These are phyloP conservation scores for Gisinianus flammeolus DNA, from an alignment of 2,888 invertebrate species.

Conservation along the genomic window DNA sequence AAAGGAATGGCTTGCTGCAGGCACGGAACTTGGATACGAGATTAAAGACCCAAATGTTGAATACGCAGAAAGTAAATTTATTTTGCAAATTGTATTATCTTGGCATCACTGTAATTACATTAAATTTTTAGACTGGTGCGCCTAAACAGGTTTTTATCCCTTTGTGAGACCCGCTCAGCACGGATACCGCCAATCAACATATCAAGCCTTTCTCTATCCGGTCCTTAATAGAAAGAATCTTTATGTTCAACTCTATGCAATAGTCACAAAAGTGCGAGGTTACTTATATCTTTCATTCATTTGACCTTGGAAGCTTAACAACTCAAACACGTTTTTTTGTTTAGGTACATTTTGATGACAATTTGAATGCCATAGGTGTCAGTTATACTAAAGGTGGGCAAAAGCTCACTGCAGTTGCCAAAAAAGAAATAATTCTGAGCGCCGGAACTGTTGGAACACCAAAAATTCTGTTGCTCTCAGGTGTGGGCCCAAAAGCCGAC, in stretches of 20 bases:
- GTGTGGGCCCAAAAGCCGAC: slow-evolving; percentile 46
- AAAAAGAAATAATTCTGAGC: slow-evolving; percentile 86
- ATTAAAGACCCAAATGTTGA: slow-evolving; percentile 41
- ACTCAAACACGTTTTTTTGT: too few species aligned
- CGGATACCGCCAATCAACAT: slow-evolving; percentile 33
- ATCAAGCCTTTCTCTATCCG: slow-evolving; percentile 32
- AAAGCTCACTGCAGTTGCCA: slow-evolving; percentile 74
- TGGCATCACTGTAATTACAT: too few species aligned
- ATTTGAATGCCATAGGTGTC: slow-evolving; percentile 80
- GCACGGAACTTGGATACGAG: slow-evolving; percentile 35
- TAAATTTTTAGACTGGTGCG: too few species aligned
- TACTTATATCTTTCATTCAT: too few species aligned
- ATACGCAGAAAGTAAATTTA: slow-evolving; percentile 39
- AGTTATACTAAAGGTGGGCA: slow-evolving; percentile 79
- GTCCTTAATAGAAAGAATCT: slow-evolving; percentile 28
- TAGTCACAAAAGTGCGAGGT: slow-evolving; percentile 43
- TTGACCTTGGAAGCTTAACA: too few species aligned
- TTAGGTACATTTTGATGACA: slow-evolving; percentile 62
- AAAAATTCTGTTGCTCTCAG: slow-evolving; percentile 64
- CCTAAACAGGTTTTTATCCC: too few species aligned
- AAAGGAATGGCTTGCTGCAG: slow-evolving; percentile 40
- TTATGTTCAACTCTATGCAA: slow-evolving; percentile 33
- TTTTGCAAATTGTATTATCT: too few species aligned
- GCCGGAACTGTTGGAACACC: slow-evolving; percentile 93
- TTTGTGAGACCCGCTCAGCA: too few species aligned